Evolutionary conservation across 30 jellyfish, hydroid and myxozoan genomes (phyloP), one percentile per base, ranked within the genome.

Genomic region (Sanderia malayensis): DNA sequence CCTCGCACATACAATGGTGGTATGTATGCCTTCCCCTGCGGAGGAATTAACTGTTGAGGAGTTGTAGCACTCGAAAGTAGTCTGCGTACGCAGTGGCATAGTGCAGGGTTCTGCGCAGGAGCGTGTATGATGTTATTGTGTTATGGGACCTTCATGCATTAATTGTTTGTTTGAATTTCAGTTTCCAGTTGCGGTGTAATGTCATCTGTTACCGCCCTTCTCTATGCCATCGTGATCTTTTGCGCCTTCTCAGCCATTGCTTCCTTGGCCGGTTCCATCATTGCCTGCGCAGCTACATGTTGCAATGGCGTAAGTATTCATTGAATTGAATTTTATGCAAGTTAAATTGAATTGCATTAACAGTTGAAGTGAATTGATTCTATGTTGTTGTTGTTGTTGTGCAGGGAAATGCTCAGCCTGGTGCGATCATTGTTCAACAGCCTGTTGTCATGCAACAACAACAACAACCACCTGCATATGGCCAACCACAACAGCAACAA

Each of bases 201-300:
- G 84, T 53, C 44, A 86, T 86, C 45, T 47, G 18, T 49, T 19
- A 24, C 79, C 31, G 89, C 94, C 15, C 26, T 78, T 25, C 13
- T 85, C 31, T 65, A 77, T 13, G 68, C 82, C 30, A 30, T 78
- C 7, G 87, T 77, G 49, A 73, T 81, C 79, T 64, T 79, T 27
- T 68, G 74, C 58, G 64, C 64, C 72, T 34, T 81, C 34, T 74
- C 86, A 8, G 87, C 87, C 7, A 33, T 81, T 20, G 41, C 44
- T 31, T 46, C 94, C 13, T 61, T 88, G 80, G 95, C 95, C 58
- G 92, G 74, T 13, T 67, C 97, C 17, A 88, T 88, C 76, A 78
- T 88, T 23, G 97, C 95, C 2, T 88, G 97, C 76, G 60, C 67
- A 29, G 87, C 94, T 2, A 71, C 74, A 8, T 88, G 97, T 75